phyloP scores from a whole-genome alignment of 1,140 invertebrate genomes.

The Dinoponera quadriceps region DNA sequence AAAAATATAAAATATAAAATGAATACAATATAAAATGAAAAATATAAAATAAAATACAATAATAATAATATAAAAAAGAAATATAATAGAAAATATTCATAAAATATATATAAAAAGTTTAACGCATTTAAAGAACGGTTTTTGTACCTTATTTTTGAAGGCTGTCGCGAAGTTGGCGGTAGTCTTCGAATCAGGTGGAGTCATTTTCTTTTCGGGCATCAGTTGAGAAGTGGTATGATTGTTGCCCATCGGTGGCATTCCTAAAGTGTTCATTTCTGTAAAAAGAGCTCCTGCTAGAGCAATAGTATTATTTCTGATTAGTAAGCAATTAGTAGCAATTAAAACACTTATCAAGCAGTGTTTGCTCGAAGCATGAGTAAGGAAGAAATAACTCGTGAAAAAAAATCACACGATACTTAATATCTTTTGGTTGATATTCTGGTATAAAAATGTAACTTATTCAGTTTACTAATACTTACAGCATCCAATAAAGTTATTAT shows the following conservation, averaged over 20 bases:
- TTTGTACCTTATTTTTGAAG: conserved; percentile 88
- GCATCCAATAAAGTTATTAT: no score
- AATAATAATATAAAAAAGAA: neutral
- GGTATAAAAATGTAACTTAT: no score
- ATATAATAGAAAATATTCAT: neutral
- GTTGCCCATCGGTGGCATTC: conserved; percentile 78
- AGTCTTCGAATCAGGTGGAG: conserved; percentile 85
- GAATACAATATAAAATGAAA: neutral
- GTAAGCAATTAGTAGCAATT: conserved; percentile 76
- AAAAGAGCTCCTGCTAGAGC: conserved; percentile 83
- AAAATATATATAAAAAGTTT: neutral
- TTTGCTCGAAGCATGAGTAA: conserved; percentile 6
- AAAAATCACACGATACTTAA: neutral
- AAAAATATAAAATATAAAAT: neutral
- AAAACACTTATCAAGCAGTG: conserved; percentile 32
- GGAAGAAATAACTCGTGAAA: neutral
- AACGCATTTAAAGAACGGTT: neutral
- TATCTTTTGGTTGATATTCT: no score
- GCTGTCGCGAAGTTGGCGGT: conserved; percentile 88
- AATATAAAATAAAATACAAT: no score
- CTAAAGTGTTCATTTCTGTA: conserved; percentile 83
- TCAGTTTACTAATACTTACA: no score
- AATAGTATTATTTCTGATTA: conserved; percentile 75
- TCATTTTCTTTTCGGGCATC: conserved; percentile 82
- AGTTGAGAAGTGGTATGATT: conserved; percentile 81